phyloP scores from a whole-genome alignment of 2,797 vertebrate genomes.

The Takifugu rubripes region DNA sequence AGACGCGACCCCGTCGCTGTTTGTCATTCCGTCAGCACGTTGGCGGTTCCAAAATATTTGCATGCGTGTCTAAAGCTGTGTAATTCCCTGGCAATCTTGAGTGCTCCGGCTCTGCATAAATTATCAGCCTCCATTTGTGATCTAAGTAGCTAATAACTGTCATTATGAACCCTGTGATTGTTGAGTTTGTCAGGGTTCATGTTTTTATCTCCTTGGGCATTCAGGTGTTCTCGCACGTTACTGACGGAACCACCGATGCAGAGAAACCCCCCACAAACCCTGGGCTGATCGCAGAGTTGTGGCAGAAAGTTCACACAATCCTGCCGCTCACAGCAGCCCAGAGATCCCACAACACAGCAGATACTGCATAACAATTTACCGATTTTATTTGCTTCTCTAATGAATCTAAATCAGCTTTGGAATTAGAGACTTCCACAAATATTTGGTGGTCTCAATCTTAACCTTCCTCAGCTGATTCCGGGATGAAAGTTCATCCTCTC shows the following conservation, averaged over 20 bases:
- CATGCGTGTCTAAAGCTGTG: constrained; percentile 42
- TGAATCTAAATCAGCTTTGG: no score
- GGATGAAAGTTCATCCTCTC: no score
- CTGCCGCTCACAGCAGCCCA: no score
- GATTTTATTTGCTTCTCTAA: no score
- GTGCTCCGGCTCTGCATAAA: constrained; percentile 38
- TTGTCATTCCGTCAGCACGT: constrained; percentile 65
- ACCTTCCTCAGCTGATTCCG: no score
- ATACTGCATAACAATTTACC: no score
- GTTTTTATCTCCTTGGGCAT: constrained; percentile 46
- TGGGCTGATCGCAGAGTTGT: constrained; percentile 12
- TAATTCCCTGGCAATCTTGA: constrained; percentile 52
- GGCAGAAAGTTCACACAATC: no score
- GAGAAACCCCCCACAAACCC: constrained; percentile 44
- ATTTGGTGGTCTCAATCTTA: no score
- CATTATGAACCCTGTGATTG: constrained; percentile 55
- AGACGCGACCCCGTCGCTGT: constrained; percentile 50
- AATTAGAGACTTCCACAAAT: no score
- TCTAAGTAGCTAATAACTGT: constrained; percentile 53
- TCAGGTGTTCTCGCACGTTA: constrained; percentile 23
- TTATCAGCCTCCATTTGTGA: constrained; percentile 47
- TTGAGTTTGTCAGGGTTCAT: constrained; percentile 49
- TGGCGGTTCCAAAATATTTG: constrained; percentile 57
- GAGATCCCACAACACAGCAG: no score
- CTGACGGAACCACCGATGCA: constrained; percentile 7